Conservation (phyloP, 2,797 vertebrate species). For the Mionectes olivaceus region DNA sequence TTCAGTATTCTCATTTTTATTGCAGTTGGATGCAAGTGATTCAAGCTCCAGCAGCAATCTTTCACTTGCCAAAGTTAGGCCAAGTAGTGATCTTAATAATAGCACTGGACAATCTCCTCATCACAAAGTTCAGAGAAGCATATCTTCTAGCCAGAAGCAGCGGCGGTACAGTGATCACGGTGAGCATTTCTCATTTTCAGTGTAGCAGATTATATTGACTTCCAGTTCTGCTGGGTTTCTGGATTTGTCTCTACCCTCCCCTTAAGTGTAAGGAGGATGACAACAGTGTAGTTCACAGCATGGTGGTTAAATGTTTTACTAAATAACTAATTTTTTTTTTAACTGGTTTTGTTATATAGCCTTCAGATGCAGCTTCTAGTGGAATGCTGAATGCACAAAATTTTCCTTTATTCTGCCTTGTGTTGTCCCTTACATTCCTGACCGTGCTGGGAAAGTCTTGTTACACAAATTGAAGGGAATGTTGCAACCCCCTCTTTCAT, state of each 20-base stretch:
- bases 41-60: conserved; percentile 96
- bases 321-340: neutral
- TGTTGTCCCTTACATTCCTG: conserved; percentile 8
- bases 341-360: neutral
- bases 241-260: neutral
- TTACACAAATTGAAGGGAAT: conserved; percentile 22
- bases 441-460: neutral
- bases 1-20: conserved; percentile 50
- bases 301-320: neutral
- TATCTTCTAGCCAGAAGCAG: conserved; percentile 95
- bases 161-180: conserved; percentile 97
- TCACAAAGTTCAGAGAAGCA: conserved; percentile 93
- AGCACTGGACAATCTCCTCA: conserved; percentile 93
- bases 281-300: neutral
- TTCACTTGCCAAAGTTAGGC: conserved; percentile 92
- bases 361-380: neutral
- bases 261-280: neutral
- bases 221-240: neutral
- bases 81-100: conserved; percentile 94
- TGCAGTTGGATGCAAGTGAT: conserved; percentile 91
- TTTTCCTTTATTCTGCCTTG: neutral
- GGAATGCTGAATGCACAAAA: neutral
- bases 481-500: neutral
- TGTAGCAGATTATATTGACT: neutral
- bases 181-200: conserved; percentile 71